Percentiles rank a stretch among this genome's conserved stretches.
These are phyloP conservation scores for Bibio marci DNA, from an alignment of 2,888 invertebrate genomes.

Conservation along the genomic window DNA sequence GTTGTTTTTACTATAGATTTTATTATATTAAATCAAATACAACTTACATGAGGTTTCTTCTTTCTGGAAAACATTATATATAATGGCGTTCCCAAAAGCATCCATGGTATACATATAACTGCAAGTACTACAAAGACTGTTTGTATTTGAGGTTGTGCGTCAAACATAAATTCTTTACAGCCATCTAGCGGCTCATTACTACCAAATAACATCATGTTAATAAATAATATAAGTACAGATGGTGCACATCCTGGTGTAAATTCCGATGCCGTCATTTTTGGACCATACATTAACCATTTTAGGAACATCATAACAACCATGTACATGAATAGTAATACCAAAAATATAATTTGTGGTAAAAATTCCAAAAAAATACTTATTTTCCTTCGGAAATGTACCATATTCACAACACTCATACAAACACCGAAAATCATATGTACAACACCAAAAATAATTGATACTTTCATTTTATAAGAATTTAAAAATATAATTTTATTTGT, in stretches of 20 bases:
- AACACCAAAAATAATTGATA: conserved; percentile 87
- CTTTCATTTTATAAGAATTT: conserved; percentile 92
- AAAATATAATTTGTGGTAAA: conserved; percentile 80
- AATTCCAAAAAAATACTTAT: conserved; percentile 65
- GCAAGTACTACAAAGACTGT: conserved; percentile 59
- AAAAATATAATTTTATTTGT: conserved; percentile 85
- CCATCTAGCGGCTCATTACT: conserved; percentile 24
- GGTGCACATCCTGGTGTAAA: conserved; percentile 45
- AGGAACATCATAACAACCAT: conserved; percentile 81
- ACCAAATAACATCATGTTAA: conserved; percentile 60
- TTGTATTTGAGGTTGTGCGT: conserved; percentile 54
- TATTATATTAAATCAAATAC: conserved; percentile 1
- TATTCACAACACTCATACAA: conserved; percentile 60
- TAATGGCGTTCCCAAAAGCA: conserved; percentile 84
- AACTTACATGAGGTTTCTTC: conserved; percentile 27
- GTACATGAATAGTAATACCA: conserved; percentile 75
- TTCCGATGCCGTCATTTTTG: conserved; percentile 22
- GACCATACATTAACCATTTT: conserved; percentile 68
- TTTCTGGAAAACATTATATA: conserved; percentile 42
- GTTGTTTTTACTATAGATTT: no score
- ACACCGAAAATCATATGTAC: conserved; percentile 91
- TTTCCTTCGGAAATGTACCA: conserved; percentile 50
- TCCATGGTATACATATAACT: conserved; percentile 77
- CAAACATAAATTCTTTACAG: conserved; percentile 49
- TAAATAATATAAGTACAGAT: conserved; percentile 57